phyloP scores from a whole-genome alignment of 2,888 invertebrate species.

The Nasonia oneida region DNA sequence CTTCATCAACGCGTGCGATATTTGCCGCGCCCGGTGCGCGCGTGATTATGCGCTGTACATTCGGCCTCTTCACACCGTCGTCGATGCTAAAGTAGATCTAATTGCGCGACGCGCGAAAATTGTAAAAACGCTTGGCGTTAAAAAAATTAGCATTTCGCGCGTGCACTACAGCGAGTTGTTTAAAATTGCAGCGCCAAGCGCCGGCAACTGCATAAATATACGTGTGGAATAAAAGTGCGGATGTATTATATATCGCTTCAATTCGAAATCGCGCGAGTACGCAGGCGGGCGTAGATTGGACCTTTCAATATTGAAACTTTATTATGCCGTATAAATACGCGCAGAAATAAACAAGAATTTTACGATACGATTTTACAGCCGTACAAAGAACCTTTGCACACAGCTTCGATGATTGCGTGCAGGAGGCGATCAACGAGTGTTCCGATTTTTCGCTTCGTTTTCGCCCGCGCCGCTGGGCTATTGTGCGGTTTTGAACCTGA shows the following conservation, averaged over 20 bases:
- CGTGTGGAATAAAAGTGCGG: not conserved
- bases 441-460: constrained; percentile 13
- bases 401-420: not conserved
- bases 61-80: constrained; percentile 33
- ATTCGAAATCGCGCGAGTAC: not conserved
- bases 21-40: not conserved
- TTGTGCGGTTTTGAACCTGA: not conserved
- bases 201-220: not conserved
- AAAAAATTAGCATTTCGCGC: constrained; percentile 10
- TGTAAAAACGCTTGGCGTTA: not conserved
- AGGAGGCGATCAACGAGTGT: not conserved
- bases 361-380: not conserved
- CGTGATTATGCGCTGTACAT: constrained; percentile 43
- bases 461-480: not conserved
- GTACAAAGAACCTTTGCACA: not conserved
- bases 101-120: constrained; percentile 25
- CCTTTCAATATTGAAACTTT: constrained; percentile 12
- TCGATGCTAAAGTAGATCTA: constrained; percentile 25
- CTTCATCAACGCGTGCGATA: constrained; percentile 6
- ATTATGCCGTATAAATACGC: not conserved
- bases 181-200: not conserved
- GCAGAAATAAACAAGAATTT: not conserved
- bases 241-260: not conserved
- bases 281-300: not conserved
- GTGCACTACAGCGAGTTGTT: not conserved